These are phyloP conservation scores for Cerastis leucographa DNA, from an alignment of 2,888 invertebrate genomes.

Conservation along the genomic window DNA sequence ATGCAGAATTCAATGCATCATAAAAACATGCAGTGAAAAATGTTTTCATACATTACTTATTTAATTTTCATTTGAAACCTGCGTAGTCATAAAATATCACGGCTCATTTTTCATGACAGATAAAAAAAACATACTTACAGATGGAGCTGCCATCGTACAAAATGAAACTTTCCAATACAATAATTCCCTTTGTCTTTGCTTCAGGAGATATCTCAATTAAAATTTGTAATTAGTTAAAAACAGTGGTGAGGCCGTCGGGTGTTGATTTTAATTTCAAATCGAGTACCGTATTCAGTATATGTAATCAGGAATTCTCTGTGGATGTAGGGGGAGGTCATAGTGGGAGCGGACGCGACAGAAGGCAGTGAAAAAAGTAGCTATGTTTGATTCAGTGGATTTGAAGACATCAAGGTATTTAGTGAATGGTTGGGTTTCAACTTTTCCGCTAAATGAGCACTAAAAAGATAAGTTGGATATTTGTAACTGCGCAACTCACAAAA, in stretches of 20 bases:
- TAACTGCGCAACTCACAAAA: neutral
- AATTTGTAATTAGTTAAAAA: slow-evolving; percentile 64
- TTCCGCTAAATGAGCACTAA: neutral
- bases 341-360: neutral
- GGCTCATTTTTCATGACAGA: neutral
- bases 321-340: neutral
- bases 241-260: slow-evolving; percentile 33
- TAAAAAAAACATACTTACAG: neutral
- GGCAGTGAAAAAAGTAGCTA: neutral
- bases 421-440: neutral
- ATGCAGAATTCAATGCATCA: neutral
- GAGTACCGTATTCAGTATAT: slow-evolving; percentile 61
- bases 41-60: neutral
- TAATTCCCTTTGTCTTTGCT: slow-evolving; percentile 10
- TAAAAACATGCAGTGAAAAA: neutral
- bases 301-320: slow-evolving; percentile 55
- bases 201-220: slow-evolving; percentile 44
- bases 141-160: neutral
- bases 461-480: neutral
- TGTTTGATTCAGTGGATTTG: too few species aligned
- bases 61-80: neutral
- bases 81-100: neutral
- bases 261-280: slow-evolving; percentile 70
- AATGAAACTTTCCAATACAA: slow-evolving; percentile 33
- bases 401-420: neutral